Conservation (phyloP, 2,888 invertebrate genomes). For the Cosmorhoe ocellata region DNA sequence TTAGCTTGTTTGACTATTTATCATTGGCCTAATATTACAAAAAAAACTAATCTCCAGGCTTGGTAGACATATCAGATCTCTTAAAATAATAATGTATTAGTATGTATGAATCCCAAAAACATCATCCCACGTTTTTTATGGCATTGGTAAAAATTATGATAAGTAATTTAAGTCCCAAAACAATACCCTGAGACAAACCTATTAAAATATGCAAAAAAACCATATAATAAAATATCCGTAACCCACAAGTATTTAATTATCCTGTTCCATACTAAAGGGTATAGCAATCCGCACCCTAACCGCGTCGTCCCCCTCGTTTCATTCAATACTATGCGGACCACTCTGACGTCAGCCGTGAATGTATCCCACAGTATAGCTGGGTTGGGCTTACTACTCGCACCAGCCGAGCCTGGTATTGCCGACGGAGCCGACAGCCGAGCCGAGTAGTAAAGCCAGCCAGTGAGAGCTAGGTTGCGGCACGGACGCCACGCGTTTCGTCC, state of each 20-base stretch:
- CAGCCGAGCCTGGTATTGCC: conserved; percentile 24
- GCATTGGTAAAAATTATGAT: no score
- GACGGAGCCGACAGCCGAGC: not conserved
- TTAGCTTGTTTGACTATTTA: no score
- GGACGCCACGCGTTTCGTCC: conserved; percentile 50
- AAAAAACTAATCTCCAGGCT: no score
- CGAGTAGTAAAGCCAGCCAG: conserved; percentile 47
- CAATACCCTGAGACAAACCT: not conserved
- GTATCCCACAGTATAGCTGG: conserved; percentile 44
- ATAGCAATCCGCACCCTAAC: conserved; percentile 34
- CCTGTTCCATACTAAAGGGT: no score
- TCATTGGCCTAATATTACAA: no score
- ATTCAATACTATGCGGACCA: conserved; percentile 67
- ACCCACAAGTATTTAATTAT: conserved; percentile 7
- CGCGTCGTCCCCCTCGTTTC: conserved; percentile 48
- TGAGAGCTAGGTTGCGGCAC: conserved; percentile 59
- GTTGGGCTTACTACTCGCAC: conserved; percentile 52
- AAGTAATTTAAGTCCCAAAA: no score
- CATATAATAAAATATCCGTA: not conserved
- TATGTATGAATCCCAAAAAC: no score
- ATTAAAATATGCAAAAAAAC: not conserved
- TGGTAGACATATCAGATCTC: no score
- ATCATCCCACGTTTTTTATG: no score
- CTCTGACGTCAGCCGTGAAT: conserved; percentile 72
- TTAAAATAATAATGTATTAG: no score